phyloP scores from a whole-genome alignment of 2,888 invertebrate species.

The Hanleya hanleyi region DNA sequence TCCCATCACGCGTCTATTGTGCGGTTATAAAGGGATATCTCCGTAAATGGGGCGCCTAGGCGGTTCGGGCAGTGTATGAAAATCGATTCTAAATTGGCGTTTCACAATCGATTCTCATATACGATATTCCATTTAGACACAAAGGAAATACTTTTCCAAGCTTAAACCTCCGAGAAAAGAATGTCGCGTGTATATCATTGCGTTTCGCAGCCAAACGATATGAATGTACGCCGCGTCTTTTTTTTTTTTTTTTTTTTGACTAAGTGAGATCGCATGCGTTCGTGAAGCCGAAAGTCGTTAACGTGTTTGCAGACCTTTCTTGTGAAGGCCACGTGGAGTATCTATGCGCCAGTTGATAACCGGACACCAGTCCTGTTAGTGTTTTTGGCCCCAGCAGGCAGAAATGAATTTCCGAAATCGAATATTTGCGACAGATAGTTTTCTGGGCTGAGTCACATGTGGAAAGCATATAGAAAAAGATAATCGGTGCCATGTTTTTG shows the following conservation, averaged over 20 bases:
- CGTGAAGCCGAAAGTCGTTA: background rate
- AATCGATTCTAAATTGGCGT: slow-evolving; percentile 7
- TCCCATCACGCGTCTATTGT: slow-evolving; percentile 3
- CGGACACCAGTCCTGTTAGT: too few relatives aligned
- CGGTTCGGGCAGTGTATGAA: background rate
- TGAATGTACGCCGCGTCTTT: background rate
- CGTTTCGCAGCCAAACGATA: background rate
- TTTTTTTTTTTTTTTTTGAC: background rate
- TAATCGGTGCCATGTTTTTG: too few relatives aligned
- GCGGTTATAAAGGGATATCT: background rate
- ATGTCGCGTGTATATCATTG: background rate
- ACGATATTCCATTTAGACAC: background rate
- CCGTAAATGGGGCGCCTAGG: background rate
- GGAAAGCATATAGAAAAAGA: too few relatives aligned
- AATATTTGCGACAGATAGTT: background rate
- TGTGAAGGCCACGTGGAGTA: background rate
- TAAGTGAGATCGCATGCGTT: background rate
- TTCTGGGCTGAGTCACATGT: background rate
- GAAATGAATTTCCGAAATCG: background rate
- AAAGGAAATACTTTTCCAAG: background rate
- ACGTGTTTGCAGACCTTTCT: background rate
- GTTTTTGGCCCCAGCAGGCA: too few relatives aligned
- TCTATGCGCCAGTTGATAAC: too few relatives aligned
- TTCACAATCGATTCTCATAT: background rate
- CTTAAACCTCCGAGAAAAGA: background rate